Conservation (phyloP, 2,113 vertebrate species). For the Glaucomys volans region DNA sequence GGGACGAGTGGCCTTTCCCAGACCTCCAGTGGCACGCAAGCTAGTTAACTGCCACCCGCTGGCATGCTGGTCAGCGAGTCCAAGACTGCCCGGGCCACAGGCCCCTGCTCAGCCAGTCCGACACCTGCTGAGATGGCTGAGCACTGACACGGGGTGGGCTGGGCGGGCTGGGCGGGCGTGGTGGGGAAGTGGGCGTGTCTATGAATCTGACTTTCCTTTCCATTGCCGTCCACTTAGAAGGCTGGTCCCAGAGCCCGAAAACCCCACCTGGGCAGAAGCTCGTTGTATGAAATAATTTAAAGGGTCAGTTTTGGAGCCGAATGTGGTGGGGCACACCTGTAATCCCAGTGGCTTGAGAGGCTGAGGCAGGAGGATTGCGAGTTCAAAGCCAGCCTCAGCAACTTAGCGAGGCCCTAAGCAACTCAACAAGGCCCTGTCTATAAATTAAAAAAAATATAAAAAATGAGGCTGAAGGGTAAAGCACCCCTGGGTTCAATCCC, state of each 20-base stretch:
- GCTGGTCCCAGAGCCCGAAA: rapidly evolving
- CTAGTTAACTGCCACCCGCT: neutral
- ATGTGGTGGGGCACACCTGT: no score
- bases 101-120: rapidly evolving
- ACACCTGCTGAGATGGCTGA: no score
- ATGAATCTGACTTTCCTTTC: neutral
- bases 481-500: no score
- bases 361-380: no score
- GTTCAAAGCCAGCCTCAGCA: no score
- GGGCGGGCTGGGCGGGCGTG: no score
- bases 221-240: no score
- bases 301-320: neutral
- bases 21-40: neutral
- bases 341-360: no score
- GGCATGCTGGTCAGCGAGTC: rapidly evolving
- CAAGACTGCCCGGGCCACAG: neutral
- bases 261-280: neutral
- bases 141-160: neutral
- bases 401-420: no score
- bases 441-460: no score
- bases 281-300: neutral
- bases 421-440: no score
- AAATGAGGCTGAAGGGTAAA: no score
- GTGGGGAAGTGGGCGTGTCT: rapidly evolving
- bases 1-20: neutral